Base-by-base conservation (phyloP, 2,888 invertebrate genomes). In the Minunthozetes semirufus region DNA sequence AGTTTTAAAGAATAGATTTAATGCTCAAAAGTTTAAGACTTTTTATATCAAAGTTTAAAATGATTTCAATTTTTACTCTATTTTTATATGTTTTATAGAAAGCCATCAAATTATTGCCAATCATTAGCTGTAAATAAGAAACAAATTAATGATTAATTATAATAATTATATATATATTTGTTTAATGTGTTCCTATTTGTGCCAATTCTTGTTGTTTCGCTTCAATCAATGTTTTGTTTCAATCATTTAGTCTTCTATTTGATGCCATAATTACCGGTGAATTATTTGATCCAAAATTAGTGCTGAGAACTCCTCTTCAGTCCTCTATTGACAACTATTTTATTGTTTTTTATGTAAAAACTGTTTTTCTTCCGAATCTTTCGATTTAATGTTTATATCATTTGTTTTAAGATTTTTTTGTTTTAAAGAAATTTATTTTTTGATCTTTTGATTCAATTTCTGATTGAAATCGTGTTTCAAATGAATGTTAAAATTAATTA, bases 221-320 rank as follows among this genome's bases (percentile, higher is more conserved):
- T 61, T 61, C 11, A 61, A 61, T 13, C 15, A 25, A 61, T 8
- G n/a, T 50, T n/a, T 19, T 19, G 5, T 50, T 5, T 59, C 17
- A 19, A 27, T 59, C 19, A 59, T 27, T 56, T 59, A 19, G 13
- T 59, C 27, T 27, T 59, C 27, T 27, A 27, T 19, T 59, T 27
- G 25, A 63, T 68, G 68, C 68, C 68, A 68, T 46, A 68, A 68
- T 42, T 19, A 68, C 68, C 68, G 68, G 68, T 68, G 68, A 68
- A 42, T 38, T 61, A 27, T 27, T 25, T 19, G 17, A 19, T 27
- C 15, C 61, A 29, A 61, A 17, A 61, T 22, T 61, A 61, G 8
- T 29, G n/a, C 11, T 53, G 53, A 13, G 11, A 42, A 42, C 42
- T 42, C 11, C 11, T 42, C 42, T 42, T 42, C 42, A 9, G 42